Conservation (phyloP, 2,888 invertebrate genomes). For the Dasysyrphus tricinctus region DNA sequence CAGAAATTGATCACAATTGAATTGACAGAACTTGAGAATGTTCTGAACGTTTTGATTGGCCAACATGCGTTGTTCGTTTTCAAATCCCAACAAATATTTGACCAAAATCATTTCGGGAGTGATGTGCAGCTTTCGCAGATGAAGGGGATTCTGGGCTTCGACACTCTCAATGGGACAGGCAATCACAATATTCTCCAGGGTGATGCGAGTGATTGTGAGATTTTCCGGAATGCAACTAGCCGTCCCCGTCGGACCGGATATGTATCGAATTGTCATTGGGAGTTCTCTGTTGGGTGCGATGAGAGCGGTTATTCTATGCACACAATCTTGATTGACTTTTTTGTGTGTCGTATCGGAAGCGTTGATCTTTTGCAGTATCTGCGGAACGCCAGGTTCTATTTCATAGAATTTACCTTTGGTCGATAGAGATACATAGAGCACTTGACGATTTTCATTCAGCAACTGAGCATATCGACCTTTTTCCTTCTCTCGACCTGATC, state of each 20-base stretch:
- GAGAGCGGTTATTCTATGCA: constrained; percentile 81
- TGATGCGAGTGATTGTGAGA: constrained; percentile 80
- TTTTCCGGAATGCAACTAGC: constrained; percentile 81
- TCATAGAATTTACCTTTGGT: constrained; percentile 90
- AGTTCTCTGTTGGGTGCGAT: constrained; percentile 80
- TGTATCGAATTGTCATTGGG: constrained; percentile 81
- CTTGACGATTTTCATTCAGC: constrained; percentile 89
- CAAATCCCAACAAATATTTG: constrained; percentile 82
- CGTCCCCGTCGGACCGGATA: constrained; percentile 81
- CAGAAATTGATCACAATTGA: constrained; percentile 83
- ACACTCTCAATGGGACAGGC: constrained; percentile 85
- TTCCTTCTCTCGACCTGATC: constrained; percentile 82
- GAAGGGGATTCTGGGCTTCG: constrained; percentile 83
- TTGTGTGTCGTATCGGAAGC: constrained; percentile 78
- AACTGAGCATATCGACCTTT: constrained; percentile 88
- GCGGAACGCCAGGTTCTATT: constrained; percentile 85
- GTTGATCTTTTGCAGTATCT: constrained; percentile 81
- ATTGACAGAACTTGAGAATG: constrained; percentile 83
- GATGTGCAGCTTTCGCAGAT: constrained; percentile 84
- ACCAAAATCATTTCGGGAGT: constrained; percentile 81
- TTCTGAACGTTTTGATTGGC: constrained; percentile 83
- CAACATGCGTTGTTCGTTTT: constrained; percentile 83
- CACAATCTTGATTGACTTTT: constrained; percentile 82
- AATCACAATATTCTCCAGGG: constrained; percentile 83
- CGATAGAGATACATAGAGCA: constrained; percentile 90